A percentile compares a stretch with the other conserved stretches of the same genome.
Conservation (phyloP, 2,113 vertebrate genomes). For the Athene cunicularia region DNA sequence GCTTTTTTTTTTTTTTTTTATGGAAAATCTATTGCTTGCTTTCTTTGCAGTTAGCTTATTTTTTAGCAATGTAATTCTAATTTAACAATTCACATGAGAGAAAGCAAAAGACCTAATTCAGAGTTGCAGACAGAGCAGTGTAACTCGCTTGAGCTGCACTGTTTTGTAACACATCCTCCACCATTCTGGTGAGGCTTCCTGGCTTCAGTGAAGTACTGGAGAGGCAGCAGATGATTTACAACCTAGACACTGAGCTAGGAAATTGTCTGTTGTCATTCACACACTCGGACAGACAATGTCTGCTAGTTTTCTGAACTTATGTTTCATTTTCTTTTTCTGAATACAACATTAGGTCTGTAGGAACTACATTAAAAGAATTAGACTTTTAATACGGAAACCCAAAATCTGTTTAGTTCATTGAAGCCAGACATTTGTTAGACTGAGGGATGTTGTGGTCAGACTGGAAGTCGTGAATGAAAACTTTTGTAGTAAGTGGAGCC, state of each 20-base stretch:
- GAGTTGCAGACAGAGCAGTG: not conserved
- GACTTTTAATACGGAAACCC: not conserved
- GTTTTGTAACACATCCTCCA: not conserved
- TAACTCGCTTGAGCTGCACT: not conserved
- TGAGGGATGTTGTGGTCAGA: not conserved
- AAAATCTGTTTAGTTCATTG: not conserved
- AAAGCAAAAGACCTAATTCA: not conserved
- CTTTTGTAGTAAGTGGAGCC: not conserved
- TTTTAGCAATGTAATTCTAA: not conserved
- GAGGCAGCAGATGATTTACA: not conserved
- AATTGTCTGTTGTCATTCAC: not conserved
- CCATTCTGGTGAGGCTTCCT: not conserved
- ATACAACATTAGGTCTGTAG: not conserved
- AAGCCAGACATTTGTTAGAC: not conserved
- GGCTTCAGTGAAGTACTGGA: not conserved
- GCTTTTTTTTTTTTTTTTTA: not conserved
- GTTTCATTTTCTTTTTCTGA: not conserved
- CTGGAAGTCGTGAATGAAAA: not conserved
- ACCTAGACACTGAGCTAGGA: not conserved
- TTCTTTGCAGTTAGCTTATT: not conserved
- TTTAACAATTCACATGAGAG: not conserved
- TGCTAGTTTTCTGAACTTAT: not conserved
- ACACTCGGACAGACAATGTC: no score
- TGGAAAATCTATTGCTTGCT: not conserved
- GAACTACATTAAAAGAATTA: not conserved